Evolutionary conservation across 2,113 vertebrate species (phyloP).

Genomic region (Seriola quinqueradiata): DNA sequence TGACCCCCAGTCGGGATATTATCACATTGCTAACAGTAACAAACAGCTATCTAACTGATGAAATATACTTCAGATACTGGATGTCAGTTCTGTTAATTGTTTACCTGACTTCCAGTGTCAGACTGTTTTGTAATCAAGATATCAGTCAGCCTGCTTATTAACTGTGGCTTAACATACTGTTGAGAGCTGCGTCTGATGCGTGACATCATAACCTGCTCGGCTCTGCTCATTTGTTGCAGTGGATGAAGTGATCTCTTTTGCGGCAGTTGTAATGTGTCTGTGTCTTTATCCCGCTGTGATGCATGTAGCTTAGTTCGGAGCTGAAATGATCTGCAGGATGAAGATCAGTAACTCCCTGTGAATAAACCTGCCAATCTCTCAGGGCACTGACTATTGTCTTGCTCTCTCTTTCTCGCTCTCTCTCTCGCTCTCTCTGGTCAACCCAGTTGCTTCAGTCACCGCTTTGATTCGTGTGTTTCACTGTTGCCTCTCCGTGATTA

Average conservation of each 20-base stretch:
- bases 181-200: background rate
- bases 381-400: conserved; percentile 10
- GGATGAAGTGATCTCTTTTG: conserved; percentile 12
- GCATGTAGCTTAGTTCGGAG: conserved; percentile 21
- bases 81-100: background rate
- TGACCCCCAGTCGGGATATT: too few species aligned
- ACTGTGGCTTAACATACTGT: background rate
- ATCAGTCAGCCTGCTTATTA: conserved; percentile 18
- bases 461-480: conserved; percentile 55
- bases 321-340: conserved; percentile 34
- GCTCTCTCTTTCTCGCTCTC: background rate
- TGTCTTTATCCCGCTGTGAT: background rate
- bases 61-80: background rate
- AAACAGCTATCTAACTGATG: background rate
- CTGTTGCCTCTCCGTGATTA: conserved; percentile 48
- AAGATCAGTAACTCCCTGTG: conserved; percentile 48
- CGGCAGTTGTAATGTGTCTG: background rate
- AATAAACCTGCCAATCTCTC: conserved; percentile 64
- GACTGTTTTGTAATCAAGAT: conserved; percentile 17
- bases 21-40: background rate
- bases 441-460: conserved; percentile 1
- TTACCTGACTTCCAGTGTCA: background rate
- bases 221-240: conserved; percentile 3
- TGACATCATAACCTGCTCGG: background rate
- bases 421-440: conserved; percentile 21